A percentile compares a stretch with the other conserved stretches of the same genome.
Conservation (phyloP, 2,113 vertebrate species). For the Podilymbus podiceps region DNA sequence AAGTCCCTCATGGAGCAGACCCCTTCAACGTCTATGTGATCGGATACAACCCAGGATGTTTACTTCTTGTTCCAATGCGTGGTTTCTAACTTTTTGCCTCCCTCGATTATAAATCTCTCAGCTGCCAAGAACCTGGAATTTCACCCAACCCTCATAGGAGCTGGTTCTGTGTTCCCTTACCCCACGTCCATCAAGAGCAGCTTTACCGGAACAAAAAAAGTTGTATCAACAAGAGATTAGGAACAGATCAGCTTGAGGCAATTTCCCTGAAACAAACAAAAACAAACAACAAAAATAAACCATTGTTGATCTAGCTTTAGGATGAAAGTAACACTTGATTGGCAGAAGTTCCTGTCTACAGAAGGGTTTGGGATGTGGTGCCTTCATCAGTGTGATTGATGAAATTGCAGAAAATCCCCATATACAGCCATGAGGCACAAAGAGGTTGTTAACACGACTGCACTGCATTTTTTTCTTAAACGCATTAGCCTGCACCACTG, state of each 20-base stretch:
- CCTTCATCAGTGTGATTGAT: background rate
- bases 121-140: slow-evolving; percentile 6
- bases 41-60: background rate
- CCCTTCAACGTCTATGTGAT: background rate
- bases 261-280: background rate
- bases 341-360: background rate
- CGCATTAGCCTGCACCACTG: background rate
- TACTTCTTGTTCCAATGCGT: background rate
- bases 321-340: background rate
- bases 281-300: background rate
- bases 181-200: background rate
- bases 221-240: background rate
- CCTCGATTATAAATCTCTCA: background rate
- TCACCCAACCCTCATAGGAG: background rate
- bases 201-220: background rate
- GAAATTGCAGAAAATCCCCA: background rate
- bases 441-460: background rate
- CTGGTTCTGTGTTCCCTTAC: background rate
- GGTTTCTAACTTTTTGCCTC: background rate
- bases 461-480: background rate
- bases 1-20: background rate
- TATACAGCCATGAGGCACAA: background rate
- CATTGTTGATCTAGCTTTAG: background rate
- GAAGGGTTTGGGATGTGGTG: background rate
- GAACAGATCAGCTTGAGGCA: background rate